Percentiles rank a stretch among this genome's conserved stretches.
phyloP scores from a whole-genome alignment of 2,888 invertebrate species.

The Sericinus montela region DNA sequence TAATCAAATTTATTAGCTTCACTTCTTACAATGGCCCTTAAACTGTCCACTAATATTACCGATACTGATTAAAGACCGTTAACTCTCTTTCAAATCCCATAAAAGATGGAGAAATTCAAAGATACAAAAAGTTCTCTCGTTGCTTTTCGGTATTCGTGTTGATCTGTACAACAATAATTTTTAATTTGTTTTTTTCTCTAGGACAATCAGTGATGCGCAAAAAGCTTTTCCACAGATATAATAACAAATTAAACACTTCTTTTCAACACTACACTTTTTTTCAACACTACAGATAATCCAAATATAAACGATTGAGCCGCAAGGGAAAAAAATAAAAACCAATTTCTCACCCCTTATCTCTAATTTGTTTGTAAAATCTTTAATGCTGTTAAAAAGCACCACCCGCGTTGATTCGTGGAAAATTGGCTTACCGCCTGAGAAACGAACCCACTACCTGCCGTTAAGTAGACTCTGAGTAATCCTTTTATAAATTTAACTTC shows the following conservation, averaged over 20 bases:
- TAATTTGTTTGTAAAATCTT: slow-evolving; percentile 40
- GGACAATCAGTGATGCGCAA: slow-evolving; percentile 4
- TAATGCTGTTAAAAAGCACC: slow-evolving; percentile 44
- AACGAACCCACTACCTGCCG: slow-evolving; percentile 52
- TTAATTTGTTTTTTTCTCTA: too few relatives aligned
- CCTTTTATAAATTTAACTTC: slow-evolving; percentile 50
- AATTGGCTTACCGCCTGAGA: slow-evolving; percentile 31
- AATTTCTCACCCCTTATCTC: slow-evolving; percentile 36
- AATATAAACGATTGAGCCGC: slow-evolving; percentile 17
- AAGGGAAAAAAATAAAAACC: slow-evolving; percentile 22
- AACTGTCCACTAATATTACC: too few relatives aligned
- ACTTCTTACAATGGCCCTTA: too few relatives aligned
- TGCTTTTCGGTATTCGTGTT: not conserved
- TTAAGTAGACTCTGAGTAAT: slow-evolving; percentile 34
- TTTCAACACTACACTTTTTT: too few relatives aligned
- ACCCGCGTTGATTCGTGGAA: slow-evolving; percentile 58
- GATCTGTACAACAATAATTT: not conserved
- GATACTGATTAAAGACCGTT: too few relatives aligned
- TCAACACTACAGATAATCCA: not conserved
- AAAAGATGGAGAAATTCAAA: not conserved
- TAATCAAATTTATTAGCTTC: too few relatives aligned
- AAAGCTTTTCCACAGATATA: slow-evolving; percentile 4
- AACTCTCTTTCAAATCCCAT: not conserved
- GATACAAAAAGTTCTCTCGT: not conserved
- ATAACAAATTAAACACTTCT: slow-evolving; percentile 13